phyloP scores from a whole-genome alignment of 1,140 invertebrate species.

The Monochamus saltuarius region DNA sequence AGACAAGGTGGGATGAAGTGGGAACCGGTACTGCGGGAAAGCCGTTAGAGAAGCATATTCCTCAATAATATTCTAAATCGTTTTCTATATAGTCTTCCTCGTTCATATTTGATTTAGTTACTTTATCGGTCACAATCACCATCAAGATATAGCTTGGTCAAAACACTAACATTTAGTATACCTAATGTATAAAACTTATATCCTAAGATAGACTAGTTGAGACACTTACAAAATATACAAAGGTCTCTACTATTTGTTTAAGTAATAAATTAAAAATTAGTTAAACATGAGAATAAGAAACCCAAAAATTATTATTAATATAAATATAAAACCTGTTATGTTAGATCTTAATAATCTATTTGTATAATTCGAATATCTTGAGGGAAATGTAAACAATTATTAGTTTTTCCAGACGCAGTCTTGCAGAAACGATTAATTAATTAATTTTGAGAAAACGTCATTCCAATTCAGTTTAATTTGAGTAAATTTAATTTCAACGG shows the following conservation, averaged over 20 bases:
- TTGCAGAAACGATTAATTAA: no score
- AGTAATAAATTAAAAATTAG: background rate
- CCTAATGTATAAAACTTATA: no score
- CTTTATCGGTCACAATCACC: background rate
- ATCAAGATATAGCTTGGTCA: background rate
- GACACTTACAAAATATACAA: background rate
- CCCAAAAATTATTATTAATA: no score
- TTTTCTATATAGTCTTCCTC: conserved; percentile 20
- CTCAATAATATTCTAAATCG: conserved; percentile 22
- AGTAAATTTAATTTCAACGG: no score
- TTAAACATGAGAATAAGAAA: background rate
- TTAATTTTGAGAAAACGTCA: no score
- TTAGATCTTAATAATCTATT: no score
- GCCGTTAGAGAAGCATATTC: conserved; percentile 1
- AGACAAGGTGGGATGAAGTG: background rate
- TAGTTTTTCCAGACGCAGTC: no score
- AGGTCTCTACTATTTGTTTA: background rate
- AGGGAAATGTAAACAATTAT: no score
- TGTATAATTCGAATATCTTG: no score
- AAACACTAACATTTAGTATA: no score
- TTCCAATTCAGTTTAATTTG: no score
- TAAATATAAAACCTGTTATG: no score
- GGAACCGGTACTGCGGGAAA: background rate
- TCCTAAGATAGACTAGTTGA: background rate
- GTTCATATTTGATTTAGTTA: background rate